These are phyloP conservation scores for Augochlorella aurata DNA, from an alignment of 2,888 invertebrate genomes.

Conservation along the genomic window DNA sequence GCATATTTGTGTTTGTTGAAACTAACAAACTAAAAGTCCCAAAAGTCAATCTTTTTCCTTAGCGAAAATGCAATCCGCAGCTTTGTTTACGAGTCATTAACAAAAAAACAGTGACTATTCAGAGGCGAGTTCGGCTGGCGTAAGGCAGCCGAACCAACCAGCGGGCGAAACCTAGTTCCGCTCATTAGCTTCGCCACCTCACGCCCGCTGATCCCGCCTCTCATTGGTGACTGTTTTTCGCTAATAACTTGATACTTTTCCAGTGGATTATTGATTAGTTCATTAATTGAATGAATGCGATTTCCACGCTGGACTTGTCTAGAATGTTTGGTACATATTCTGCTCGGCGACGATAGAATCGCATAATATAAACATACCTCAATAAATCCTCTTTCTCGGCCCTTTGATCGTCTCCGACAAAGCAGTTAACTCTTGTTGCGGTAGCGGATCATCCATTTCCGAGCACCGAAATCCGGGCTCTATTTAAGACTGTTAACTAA, in stretches of 20 bases:
- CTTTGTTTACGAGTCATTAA: too few relatives aligned
- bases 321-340: constrained; percentile 37
- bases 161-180: too few relatives aligned
- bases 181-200: too few relatives aligned
- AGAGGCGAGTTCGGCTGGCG: too few relatives aligned
- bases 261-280: background rate
- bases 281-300: constrained; percentile 22
- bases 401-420: constrained; percentile 63
- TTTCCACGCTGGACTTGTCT: constrained; percentile 50
- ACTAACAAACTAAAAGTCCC: too few relatives aligned
- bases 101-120: too few relatives aligned
- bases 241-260: too few relatives aligned
- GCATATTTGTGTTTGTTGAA: constrained; percentile 14
- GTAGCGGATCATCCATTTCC: constrained; percentile 66
- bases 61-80: too few relatives aligned
- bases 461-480: constrained; percentile 66
- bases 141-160: too few relatives aligned
- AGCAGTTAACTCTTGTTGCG: constrained; percentile 62
- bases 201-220: too few relatives aligned
- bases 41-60: too few relatives aligned
- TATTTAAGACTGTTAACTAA: constrained; percentile 68
- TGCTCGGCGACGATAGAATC: constrained; percentile 55
- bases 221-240: too few relatives aligned
- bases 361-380: constrained; percentile 70
- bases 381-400: constrained; percentile 62